phyloP scores from a whole-genome alignment of 2,113 vertebrate species.

The Meriones unguiculatus region DNA sequence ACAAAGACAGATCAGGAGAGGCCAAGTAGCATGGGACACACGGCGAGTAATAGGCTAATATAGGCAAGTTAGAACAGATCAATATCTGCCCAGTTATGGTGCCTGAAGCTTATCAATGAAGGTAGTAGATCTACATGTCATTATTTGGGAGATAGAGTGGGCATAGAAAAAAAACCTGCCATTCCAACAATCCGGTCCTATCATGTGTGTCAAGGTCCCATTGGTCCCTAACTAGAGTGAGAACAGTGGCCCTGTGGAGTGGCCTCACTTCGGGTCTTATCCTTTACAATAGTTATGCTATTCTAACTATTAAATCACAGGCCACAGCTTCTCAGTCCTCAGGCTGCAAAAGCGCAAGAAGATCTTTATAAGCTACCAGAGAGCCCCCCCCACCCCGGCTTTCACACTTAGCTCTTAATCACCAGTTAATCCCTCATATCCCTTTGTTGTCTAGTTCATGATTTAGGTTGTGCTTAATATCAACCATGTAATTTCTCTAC shows the following conservation, averaged over 20 bases:
- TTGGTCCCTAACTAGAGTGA: neutral
- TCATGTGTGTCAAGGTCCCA: neutral
- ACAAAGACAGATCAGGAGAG: no score
- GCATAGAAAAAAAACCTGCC: no score
- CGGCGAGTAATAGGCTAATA: no score
- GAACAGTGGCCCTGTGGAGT: neutral
- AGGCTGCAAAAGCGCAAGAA: neutral
- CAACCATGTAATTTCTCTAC: neutral
- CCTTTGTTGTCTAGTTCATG: conserved; percentile 19
- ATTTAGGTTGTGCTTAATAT: neutral
- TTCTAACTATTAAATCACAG: neutral
- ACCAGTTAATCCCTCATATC: neutral
- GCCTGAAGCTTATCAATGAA: no score
- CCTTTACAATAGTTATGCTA: neutral
- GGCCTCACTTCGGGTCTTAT: neutral
- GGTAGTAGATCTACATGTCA: no score
- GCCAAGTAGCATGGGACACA: no score
- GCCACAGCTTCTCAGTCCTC: neutral
- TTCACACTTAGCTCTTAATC: neutral
- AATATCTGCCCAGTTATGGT: no score
- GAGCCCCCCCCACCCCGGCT: neutral
- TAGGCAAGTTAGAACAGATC: no score
- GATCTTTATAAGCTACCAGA: neutral
- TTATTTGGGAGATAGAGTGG: no score
- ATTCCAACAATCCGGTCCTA: neutral